Evolutionary conservation across 1,140 invertebrate genomes (phyloP).

Genomic region (Rhyacophila brunnea): DNA sequence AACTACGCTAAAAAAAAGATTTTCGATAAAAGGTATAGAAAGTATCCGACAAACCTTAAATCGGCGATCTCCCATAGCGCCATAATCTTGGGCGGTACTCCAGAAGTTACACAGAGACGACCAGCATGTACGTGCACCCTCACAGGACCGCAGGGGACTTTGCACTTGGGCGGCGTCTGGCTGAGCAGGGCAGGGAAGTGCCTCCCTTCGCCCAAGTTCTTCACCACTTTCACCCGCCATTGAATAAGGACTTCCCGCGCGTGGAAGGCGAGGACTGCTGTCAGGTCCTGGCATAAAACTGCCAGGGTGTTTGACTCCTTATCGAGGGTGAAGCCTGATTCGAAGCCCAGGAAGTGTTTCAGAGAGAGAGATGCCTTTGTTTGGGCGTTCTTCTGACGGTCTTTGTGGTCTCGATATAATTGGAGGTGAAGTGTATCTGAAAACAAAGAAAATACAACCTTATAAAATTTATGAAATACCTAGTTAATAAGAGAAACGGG

Average conservation of each 20-base stretch:
- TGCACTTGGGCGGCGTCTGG: slow-evolving; percentile 66
- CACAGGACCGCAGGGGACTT: slow-evolving; percentile 65
- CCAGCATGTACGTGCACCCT: slow-evolving; percentile 68
- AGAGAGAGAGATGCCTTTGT: slow-evolving; percentile 82
- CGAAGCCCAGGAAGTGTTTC: slow-evolving; percentile 78
- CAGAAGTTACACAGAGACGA: slow-evolving; percentile 71
- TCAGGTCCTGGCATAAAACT: slow-evolving; percentile 83
- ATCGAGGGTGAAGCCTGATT: slow-evolving; percentile 83
- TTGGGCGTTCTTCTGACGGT: slow-evolving; percentile 80
- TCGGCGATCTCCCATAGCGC: slow-evolving; percentile 69
- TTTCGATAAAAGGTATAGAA: no score
- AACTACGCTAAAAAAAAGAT: no score
- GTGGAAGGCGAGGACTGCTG: slow-evolving; percentile 82
- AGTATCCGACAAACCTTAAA: slow-evolving; percentile 56
- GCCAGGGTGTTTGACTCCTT: slow-evolving; percentile 88
- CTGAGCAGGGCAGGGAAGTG: slow-evolving; percentile 76
- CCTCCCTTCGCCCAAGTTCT: slow-evolving; percentile 83
- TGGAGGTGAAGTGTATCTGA: slow-evolving; percentile 87
- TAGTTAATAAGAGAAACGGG: background rate
- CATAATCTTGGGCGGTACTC: slow-evolving; percentile 68
- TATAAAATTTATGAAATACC: no score
- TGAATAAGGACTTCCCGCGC: slow-evolving; percentile 81
- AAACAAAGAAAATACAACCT: slow-evolving; percentile 43
- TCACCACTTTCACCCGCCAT: slow-evolving; percentile 86
- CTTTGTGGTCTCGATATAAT: slow-evolving; percentile 84